Percentiles rank a stretch among this genome's conserved stretches.
Conservation (phyloP, 2,888 invertebrate genomes). For the Herminia tarsipennalis region DNA sequence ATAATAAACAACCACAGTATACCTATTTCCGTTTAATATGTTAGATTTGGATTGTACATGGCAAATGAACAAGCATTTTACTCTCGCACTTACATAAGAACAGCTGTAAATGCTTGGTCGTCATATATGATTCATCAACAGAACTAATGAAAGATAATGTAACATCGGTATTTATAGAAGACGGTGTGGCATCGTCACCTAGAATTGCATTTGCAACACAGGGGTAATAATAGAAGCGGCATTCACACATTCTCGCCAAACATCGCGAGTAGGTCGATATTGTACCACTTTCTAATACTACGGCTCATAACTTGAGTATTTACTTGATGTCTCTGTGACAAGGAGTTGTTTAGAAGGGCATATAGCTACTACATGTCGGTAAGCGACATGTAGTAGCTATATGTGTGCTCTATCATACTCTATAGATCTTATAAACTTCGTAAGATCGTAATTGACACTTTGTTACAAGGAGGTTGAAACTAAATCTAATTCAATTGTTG, state of each 20-base stretch:
- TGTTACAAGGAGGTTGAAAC: too few relatives aligned
- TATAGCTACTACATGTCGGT: slow-evolving; percentile 19
- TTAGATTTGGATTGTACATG: too few relatives aligned
- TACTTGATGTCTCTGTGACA: slow-evolving; percentile 46
- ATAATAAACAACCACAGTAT: too few relatives aligned
- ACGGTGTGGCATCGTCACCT: slow-evolving; percentile 63
- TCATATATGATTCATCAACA: slow-evolving; percentile 53
- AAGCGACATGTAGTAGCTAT: not conserved
- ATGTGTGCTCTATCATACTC: too few relatives aligned
- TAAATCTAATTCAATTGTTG: too few relatives aligned
- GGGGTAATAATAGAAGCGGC: slow-evolving; percentile 54
- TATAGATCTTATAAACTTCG: too few relatives aligned
- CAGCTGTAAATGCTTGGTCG: slow-evolving; percentile 8
- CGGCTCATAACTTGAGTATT: slow-evolving; percentile 44
- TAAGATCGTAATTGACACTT: too few relatives aligned
- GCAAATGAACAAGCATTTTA: not conserved
- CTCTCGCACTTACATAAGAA: slow-evolving; percentile 4
- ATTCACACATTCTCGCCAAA: slow-evolving; percentile 51
- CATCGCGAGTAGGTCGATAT: slow-evolving; percentile 41
- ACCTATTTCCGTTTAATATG: too few relatives aligned
- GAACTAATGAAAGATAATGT: slow-evolving; percentile 57
- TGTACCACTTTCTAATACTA: slow-evolving; percentile 51
- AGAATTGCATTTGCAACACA: slow-evolving; percentile 71
- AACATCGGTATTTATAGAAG: slow-evolving; percentile 57
- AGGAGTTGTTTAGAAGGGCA: slow-evolving; percentile 40